Base-by-base conservation (phyloP, 1,140 invertebrate genomes). In the Ladona fulva region DNA sequence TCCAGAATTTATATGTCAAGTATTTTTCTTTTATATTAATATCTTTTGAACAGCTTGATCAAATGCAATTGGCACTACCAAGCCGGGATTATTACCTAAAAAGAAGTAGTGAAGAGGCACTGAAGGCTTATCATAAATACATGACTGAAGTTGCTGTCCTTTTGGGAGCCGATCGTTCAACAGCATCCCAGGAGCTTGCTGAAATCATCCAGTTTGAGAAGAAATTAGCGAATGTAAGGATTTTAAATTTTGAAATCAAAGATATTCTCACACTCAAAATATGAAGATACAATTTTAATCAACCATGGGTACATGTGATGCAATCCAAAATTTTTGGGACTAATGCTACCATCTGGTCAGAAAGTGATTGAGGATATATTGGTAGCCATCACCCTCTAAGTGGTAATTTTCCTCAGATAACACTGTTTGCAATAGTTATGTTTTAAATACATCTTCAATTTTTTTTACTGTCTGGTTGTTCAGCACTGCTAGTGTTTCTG, bases 31-130 rank as follows among this genome's bases (percentile, higher is more conserved):
- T 77, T 81, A 37, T 5, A 37, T 1, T 37, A 37, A 37, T 37
- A 8, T 37, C 29, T 37, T 81, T 80, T 79, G 81, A 84, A 22
- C 84, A 94, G 93, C 85, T 95, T 82, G 94, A 95, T 84, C 94
- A 96, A 84, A 90, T 93, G 87, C 88, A 90, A 75, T 85, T 95
- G 79, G 93, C 92, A 0, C 85, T 96, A 78, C 93, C 93, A 1
- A 85, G 84, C 78, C 86, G 93, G 59, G 94, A 95, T 82, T 95
- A 95, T 83, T 94, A 94, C 83, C 83, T 94, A 52, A 92, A 93
- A 81, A 84, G 86, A n/a, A 91, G 87, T 80, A 91, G 90, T 77
- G 87, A 90, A 78, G 85, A 87, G 3, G 90, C 92, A 79, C 83
- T 94, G 19, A 83, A 88, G 78, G 92, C 93, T 0, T 95, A 95